These are phyloP conservation scores for Aphaenogaster rudis DNA, from an alignment of 1,140 invertebrate genomes.

Conservation along the genomic window DNA sequence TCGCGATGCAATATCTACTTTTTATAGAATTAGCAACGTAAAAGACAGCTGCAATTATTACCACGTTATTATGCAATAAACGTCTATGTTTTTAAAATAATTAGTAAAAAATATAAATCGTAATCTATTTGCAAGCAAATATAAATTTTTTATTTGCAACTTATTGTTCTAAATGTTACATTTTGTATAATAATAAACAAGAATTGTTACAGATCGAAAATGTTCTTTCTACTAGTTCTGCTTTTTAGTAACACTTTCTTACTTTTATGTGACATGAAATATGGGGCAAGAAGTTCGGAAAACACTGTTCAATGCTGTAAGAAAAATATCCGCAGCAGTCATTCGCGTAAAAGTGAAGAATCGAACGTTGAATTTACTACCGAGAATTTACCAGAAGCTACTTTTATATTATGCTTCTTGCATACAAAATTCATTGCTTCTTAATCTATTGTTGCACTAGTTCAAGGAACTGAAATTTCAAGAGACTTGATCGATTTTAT, in stretches of 20 bases:
- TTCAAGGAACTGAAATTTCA: neutral
- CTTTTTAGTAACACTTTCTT: neutral
- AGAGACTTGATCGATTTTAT: neutral
- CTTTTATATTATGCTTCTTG: constrained; percentile 8
- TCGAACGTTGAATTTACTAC: constrained; percentile 50
- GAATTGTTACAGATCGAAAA: neutral
- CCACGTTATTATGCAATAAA: neutral
- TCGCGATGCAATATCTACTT: neutral
- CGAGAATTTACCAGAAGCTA: constrained; percentile 27
- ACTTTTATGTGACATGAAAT: neutral
- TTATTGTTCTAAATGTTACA: neutral
- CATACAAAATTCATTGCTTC: constrained; percentile 16
- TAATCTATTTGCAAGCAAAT: neutral
- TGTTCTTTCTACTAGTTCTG: neutral
- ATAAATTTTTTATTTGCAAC: neutral
- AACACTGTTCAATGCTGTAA: constrained; percentile 6
- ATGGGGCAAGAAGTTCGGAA: constrained; percentile 11
- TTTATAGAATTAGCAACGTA: neutral
- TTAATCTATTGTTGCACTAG: neutral
- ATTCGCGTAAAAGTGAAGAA: constrained; percentile 46
- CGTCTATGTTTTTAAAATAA: neutral
- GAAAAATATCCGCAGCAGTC: constrained; percentile 13
- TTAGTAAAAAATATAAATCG: neutral
- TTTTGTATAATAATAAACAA: constrained; percentile 1
- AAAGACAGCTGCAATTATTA: neutral